Base-by-base conservation (phyloP, 1,140 invertebrate genomes). In the Ceratina calcarata region DNA sequence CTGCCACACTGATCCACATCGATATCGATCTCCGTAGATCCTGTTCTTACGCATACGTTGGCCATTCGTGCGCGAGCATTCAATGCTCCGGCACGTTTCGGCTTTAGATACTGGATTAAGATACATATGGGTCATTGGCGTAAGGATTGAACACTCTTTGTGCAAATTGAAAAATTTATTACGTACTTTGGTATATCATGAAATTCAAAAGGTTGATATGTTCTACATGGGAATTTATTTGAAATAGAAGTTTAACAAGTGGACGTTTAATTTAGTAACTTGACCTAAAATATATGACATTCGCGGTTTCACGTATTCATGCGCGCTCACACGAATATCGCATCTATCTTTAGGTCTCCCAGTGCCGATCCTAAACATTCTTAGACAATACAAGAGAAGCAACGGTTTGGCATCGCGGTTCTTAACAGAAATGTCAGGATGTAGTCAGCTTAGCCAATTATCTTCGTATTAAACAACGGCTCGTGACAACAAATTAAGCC, bases 1-100 rank as follows among this genome's bases (percentile, higher is more conserved):
- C 76, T 87, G 86, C 85, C 85, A 86, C 79, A 87, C 85, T 87
- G 73, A 86, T 87, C 86, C 82, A 87, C 85, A 87, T 87, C 85
- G 86, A 87, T 87, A 87, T 83, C 75, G 69, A 87, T 87, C 85
- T 87, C 74, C 55, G 70, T 82, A 87, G 82, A 87, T 87, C 85
- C 77, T 86, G 77, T 86, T 86, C 57, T 82, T 78, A 71, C 74
- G 78, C 70, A 16, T 53, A 55, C 66, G n/a, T 15, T 66, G 74
- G 51, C 32, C 72, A 60, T 70, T 70, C 53, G n/a, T 8, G 51
- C 13, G 16, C 49, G 24, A 18, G 24, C 27, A 55, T 69, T 18
- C 16, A 45, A 58, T 58, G n/a, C 37, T 10, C 37, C 37, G 27
- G 37, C 37, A 45, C 37, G 37, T 45, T 45, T 45, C 37, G 37